A percentile compares a stretch with the other conserved stretches of the same genome.
These are phyloP conservation scores for Selenia dentaria DNA, from an alignment of 2,888 invertebrate species.

Conservation along the genomic window DNA sequence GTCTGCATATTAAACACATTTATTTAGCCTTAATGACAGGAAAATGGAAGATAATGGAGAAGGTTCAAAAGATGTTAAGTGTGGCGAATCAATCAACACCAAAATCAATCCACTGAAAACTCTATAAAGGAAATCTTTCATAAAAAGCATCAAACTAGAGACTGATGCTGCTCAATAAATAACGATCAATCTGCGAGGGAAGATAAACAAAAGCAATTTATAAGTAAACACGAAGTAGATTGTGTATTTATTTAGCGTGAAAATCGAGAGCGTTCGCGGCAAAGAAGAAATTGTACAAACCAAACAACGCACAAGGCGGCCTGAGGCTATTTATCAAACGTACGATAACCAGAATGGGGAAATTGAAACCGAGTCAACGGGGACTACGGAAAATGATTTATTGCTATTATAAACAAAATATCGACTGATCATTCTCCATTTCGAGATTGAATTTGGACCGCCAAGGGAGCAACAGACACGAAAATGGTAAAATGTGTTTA, in stretches of 20 bases:
- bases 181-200: constrained; percentile 62
- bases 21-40: too few relatives aligned
- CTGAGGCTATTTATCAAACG: constrained; percentile 79
- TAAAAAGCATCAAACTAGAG: constrained; percentile 27
- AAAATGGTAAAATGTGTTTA: constrained; percentile 44
- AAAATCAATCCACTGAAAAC: constrained; percentile 20
- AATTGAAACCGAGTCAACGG: constrained; percentile 80
- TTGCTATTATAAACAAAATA: constrained; percentile 80
- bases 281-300: constrained; percentile 64
- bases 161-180: constrained; percentile 55
- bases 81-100: constrained; percentile 16
- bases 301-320: constrained; percentile 61
- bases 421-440: constrained; percentile 78
- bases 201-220: constrained; percentile 74
- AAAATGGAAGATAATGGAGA: background rate
- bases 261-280: constrained; percentile 59
- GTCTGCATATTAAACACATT: too few relatives aligned
- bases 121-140: constrained; percentile 20
- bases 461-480: constrained; percentile 54
- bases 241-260: constrained; percentile 77
- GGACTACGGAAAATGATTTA: constrained; percentile 76
- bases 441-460: constrained; percentile 69
- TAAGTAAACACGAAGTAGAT: constrained; percentile 61
- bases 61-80: background rate
- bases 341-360: constrained; percentile 80